These are phyloP conservation scores for Mesorhabditis belari DNA, from an alignment of 2,888 invertebrate species.

Conservation along the genomic window DNA sequence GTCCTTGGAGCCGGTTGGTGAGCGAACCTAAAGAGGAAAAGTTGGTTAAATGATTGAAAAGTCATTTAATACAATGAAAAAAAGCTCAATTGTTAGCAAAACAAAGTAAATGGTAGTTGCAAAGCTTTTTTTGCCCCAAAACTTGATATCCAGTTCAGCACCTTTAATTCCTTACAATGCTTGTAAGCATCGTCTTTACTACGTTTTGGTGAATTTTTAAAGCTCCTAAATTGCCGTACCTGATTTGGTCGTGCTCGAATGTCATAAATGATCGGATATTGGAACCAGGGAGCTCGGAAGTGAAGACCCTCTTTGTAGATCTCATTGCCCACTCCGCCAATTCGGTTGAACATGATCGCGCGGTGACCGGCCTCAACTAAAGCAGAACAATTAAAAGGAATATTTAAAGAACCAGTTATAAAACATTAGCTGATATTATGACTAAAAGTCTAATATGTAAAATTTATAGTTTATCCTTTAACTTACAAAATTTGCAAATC, in stretches of 20 bases:
- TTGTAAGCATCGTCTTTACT: neutral
- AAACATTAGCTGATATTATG: no score
- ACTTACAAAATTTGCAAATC: no score
- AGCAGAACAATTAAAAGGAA: neutral
- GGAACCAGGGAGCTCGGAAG: slow-evolving; percentile 95
- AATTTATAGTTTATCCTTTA: no score
- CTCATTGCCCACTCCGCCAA: slow-evolving; percentile 85
- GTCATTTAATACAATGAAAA: neutral
- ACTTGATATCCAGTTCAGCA: no score
- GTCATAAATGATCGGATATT: slow-evolving; percentile 97
- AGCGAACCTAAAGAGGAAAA: slow-evolving; percentile 19
- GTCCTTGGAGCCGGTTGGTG: slow-evolving; percentile 61
- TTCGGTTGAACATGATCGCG: slow-evolving; percentile 92
- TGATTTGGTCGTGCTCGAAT: slow-evolving; percentile 95
- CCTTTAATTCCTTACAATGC: neutral
- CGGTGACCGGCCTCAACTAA: slow-evolving; percentile 94
- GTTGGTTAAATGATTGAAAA: neutral
- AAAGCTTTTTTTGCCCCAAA: no score
- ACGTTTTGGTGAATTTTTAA: slow-evolving; percentile 55
- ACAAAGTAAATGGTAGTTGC: neutral
- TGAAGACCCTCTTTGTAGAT: slow-evolving; percentile 94
- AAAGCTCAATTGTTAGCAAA: neutral
- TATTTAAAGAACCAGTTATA: neutral
- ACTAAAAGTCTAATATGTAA: no score
- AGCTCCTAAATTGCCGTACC: slow-evolving; percentile 91